Evolutionary conservation across 2,888 invertebrate genomes (phyloP), one percentile per base, ranked within the genome.

Genomic region (Yponomeuta evonymella): DNA sequence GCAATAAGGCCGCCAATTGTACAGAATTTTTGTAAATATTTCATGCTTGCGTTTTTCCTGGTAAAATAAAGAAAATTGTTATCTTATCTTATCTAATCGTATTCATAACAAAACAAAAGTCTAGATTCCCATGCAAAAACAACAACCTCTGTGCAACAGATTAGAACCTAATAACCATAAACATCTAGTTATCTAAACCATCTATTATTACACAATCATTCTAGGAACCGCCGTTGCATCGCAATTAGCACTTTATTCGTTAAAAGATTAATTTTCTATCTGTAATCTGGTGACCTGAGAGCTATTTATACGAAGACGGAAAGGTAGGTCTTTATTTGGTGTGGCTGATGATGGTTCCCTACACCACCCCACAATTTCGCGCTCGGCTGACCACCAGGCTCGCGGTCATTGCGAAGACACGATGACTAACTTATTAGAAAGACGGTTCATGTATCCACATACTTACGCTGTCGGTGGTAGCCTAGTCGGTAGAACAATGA

Each of bases 151-250:
- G 12, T 15, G 51, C 12, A 58, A 15, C 51, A 58, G 51, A 58
- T 58, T 58, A 58, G 51, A 58, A 58, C 51, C 51, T 58, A 58
- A 58, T 58, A 58, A 58, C 51, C 51, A 58, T 58, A 58, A 51
- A 58, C 15, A 58, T 58, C 51, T 58, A 58, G 51, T 58, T 58
- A 58, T 58, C 51, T 58, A 58, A 58, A 58, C 51, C 51, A 58
- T 58, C 15, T 15, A 58, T 58, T 58, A 58, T 58, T 58, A 58
- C 15, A 58, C 51, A 15, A 58, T 15, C 12, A 12, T 58, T 58
- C 51, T 58, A 15, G 51, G 51, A 58, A 58, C 51, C 51, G 3
- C 23, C 23, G 1, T 23, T 23, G 23, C 51, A 15, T 15, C 15
- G 51, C 15, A 58, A 58, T 58, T 58, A 58, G 51, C 51, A 58